Percentiles rank a stretch among this genome's conserved stretches.
Evolutionary conservation across 2,113 vertebrate genomes (phyloP).

Genomic region (Copsychus sechellarum): DNA sequence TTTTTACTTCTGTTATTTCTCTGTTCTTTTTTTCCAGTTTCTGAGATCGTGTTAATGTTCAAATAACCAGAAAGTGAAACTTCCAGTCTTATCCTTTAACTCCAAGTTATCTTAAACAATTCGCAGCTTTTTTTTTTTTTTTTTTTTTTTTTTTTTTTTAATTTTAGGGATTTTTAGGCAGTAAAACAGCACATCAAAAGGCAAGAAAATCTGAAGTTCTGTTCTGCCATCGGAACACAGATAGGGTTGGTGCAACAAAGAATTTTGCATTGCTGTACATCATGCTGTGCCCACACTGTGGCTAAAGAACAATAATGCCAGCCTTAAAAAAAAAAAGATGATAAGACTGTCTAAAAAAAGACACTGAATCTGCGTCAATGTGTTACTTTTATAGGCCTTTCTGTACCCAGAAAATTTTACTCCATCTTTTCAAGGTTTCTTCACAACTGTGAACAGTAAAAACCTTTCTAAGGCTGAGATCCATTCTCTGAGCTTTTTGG

Average conservation of each 20-base stretch:
- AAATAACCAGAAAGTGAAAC: not conserved
- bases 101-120: not conserved
- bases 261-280: not conserved
- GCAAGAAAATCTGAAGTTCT: not conserved
- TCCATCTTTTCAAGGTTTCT: constrained; percentile 16
- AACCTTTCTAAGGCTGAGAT: not conserved
- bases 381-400: not conserved
- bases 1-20: not conserved
- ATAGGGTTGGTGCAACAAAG: not conserved
- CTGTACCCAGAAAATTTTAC: not conserved
- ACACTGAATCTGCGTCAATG: not conserved
- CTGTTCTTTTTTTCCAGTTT: not conserved
- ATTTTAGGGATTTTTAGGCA: not conserved
- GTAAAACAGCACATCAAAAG: not conserved
- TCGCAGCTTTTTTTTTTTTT: not conserved
- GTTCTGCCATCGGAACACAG: not conserved
- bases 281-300: not conserved
- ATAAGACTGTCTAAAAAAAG: constrained; percentile 28
- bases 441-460: not conserved
- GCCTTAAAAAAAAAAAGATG: not conserved
- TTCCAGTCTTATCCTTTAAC: not conserved
- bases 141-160: not conserved
- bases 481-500: not conserved
- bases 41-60: not conserved
- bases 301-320: not conserved